A percentile compares a stretch with the other conserved stretches of the same genome.
Evolutionary conservation across 2,888 invertebrate species (phyloP).

Genomic region (Cephus spinipes): DNA sequence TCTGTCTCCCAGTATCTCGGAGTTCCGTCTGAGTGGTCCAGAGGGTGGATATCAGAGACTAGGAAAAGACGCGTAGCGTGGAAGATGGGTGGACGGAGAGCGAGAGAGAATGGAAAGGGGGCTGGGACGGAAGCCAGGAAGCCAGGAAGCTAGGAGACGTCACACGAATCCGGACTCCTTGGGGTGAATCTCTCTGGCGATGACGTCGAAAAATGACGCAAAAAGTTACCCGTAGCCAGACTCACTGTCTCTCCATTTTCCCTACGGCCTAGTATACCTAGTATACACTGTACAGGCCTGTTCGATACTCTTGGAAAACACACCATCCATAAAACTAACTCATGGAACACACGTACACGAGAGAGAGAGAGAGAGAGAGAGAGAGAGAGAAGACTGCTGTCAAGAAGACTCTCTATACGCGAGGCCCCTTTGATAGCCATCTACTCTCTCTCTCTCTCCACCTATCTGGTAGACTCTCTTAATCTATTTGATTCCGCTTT

Average conservation of each 20-base stretch:
- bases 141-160: conserved; percentile 43
- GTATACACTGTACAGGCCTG: not conserved
- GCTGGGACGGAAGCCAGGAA: conserved; percentile 24
- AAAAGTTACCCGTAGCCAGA: conserved; percentile 57
- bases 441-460: not conserved
- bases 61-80: conserved; percentile 19
- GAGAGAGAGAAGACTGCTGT: not conserved
- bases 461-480: not conserved
- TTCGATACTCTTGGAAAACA: not conserved
- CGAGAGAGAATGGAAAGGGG: conserved; percentile 28
- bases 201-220: conserved; percentile 64
- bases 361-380: not conserved
- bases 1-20: conserved; percentile 11
- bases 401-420: not conserved
- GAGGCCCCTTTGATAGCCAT: not conserved
- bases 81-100: conserved; percentile 17
- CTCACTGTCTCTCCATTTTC: conserved; percentile 53
- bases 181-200: conserved; percentile 57
- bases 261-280: not conserved
- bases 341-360: not conserved
- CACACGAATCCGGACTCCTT: conserved; percentile 50
- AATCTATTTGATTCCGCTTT: not conserved
- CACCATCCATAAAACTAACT: not conserved
- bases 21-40: conserved; percentile 23
- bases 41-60: conserved; percentile 21